A percentile compares a stretch with the other conserved stretches of the same genome.
Evolutionary conservation across 2,797 vertebrate genomes (phyloP).

Genomic region (Cyprinodon diabolis): DNA sequence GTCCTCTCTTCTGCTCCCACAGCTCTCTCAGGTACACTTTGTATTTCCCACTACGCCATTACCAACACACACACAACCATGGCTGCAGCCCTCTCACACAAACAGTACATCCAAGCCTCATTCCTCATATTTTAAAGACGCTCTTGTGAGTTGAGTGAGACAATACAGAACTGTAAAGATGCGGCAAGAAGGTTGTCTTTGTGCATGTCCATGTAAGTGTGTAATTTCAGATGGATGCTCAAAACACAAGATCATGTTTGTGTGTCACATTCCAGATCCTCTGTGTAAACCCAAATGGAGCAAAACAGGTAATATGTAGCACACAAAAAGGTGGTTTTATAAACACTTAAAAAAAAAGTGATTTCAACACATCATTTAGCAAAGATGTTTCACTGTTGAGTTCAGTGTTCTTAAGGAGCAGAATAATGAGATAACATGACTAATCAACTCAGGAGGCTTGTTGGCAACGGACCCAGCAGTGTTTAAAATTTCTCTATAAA

Average conservation of each 20-base stretch:
- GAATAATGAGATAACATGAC: no score
- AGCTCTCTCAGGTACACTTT: slow-evolving; percentile 74
- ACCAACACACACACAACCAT: slow-evolving; percentile 60
- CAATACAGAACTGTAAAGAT: slow-evolving; percentile 59
- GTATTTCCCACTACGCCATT: slow-evolving; percentile 79
- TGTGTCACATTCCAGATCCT: slow-evolving; percentile 58
- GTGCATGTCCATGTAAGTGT: slow-evolving; percentile 28
- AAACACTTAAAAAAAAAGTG: neutral
- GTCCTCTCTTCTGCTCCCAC: slow-evolving; percentile 44
- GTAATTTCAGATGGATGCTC: slow-evolving; percentile 39
- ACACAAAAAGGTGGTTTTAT: neutral
- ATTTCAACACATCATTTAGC: neutral
- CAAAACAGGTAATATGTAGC: slow-evolving; percentile 3
- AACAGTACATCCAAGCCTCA: slow-evolving; percentile 8
- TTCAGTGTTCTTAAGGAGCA: neutral
- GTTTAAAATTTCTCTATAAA: no score
- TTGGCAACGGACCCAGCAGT: no score
- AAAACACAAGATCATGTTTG: slow-evolving; percentile 63
- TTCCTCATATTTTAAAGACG: slow-evolving; percentile 55
- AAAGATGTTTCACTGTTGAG: neutral
- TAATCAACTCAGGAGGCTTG: no score
- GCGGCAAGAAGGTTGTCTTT: slow-evolving; percentile 43
- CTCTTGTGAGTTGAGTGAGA: slow-evolving; percentile 61
- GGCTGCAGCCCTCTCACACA: slow-evolving; percentile 25
- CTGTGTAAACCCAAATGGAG: slow-evolving; percentile 35